A percentile compares a stretch with the other conserved stretches of the same genome.
Evolutionary conservation across 1,140 invertebrate species (phyloP).

Genomic region (Halesus radiatus): DNA sequence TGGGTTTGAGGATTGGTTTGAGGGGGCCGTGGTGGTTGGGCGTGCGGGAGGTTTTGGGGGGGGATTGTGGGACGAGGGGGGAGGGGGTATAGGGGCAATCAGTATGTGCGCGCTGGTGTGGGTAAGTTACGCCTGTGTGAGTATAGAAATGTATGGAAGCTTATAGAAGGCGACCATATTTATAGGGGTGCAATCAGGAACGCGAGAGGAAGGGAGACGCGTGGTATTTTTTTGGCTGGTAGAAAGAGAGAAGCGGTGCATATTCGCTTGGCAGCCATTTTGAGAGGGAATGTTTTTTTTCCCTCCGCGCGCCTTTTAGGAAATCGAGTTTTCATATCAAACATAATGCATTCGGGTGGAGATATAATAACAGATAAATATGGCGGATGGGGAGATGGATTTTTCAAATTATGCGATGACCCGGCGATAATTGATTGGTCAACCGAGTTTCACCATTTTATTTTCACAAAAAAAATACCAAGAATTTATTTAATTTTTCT

Average conservation of each 20-base stretch:
- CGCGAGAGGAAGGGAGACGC: slow-evolving; percentile 63
- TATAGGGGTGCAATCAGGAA: slow-evolving; percentile 72
- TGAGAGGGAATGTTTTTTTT: slow-evolving; percentile 72
- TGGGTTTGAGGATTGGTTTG: slow-evolving; percentile 54
- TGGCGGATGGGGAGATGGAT: neutral
- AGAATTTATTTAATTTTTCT: neutral
- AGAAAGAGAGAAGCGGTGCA: slow-evolving; percentile 61
- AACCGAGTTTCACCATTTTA: neutral
- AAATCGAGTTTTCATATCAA: slow-evolving; percentile 43
- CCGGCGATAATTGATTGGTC: slow-evolving; percentile 26
- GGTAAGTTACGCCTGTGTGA: slow-evolving; percentile 18
- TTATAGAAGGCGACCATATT: slow-evolving; percentile 69
- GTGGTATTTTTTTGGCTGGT: slow-evolving; percentile 28
- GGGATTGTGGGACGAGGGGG: slow-evolving; percentile 64
- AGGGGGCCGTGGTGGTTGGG: slow-evolving; percentile 61
- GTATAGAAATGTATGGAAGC: slow-evolving; percentile 42
- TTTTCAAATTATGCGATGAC: slow-evolving; percentile 7
- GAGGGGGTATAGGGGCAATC: slow-evolving; percentile 70
- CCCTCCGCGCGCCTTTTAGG: slow-evolving; percentile 58
- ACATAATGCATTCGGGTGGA: slow-evolving; percentile 20
- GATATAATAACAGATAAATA: slow-evolving; percentile 21
- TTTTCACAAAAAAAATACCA: too few species aligned
- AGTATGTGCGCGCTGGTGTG: slow-evolving; percentile 64
- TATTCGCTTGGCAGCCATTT: slow-evolving; percentile 69
- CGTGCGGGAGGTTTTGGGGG: slow-evolving; percentile 58